Evolutionary conservation across 2,888 invertebrate genomes (phyloP).

Genomic region (Notodonta ziczac): DNA sequence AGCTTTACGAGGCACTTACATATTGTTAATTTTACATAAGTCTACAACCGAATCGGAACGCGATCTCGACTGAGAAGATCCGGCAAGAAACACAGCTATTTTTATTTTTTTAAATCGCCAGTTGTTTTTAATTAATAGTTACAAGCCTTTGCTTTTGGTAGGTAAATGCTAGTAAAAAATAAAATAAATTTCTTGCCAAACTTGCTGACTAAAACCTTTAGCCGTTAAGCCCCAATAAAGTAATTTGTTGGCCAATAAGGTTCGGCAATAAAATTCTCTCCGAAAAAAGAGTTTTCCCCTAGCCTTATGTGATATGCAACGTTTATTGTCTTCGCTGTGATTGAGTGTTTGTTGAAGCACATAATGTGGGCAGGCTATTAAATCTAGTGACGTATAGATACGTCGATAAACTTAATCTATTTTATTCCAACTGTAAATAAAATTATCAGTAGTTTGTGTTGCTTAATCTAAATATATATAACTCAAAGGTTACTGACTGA

Average conservation of each 20-base stretch:
- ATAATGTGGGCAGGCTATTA: conserved; percentile 37
- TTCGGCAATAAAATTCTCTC: conserved; percentile 54
- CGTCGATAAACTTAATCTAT: background rate
- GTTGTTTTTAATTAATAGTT: no score
- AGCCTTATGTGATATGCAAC: conserved; percentile 44
- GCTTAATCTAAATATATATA: no score
- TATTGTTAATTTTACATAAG: no score
- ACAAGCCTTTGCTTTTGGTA: no score
- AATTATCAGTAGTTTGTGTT: background rate
- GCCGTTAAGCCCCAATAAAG: conserved; percentile 45
- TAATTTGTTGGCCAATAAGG: conserved; percentile 55
- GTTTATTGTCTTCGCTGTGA: conserved; percentile 56
- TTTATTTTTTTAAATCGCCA: no score
- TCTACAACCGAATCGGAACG: no score
- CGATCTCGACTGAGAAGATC: no score
- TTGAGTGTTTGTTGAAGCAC: conserved; percentile 51
- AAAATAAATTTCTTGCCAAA: background rate
- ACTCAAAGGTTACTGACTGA: no score
- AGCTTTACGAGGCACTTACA: no score
- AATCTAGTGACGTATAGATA: conserved; percentile 13
- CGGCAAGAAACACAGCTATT: no score
- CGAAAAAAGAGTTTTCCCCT: conserved; percentile 26
- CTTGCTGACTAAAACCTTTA: conserved; percentile 24
- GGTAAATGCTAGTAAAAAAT: no score
- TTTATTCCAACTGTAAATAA: background rate